Evolutionary conservation across 2,113 vertebrate species (phyloP).

Genomic region (Tetrao urogallus): DNA sequence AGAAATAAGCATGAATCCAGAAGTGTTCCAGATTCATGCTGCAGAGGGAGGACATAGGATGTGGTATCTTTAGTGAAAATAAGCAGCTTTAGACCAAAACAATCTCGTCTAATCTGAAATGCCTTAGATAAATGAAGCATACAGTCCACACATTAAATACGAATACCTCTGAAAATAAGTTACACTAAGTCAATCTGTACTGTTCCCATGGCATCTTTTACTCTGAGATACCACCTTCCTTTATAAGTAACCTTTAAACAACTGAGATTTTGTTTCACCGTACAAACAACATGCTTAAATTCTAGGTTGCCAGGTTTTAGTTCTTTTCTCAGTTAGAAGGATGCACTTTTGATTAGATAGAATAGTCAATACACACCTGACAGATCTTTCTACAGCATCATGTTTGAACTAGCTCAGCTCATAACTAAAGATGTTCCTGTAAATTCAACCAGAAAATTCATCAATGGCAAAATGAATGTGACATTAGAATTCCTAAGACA

Average conservation of each 20-base stretch:
- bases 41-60: not conserved
- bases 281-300: not conserved
- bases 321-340: not conserved
- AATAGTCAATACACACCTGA: not conserved
- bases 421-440: not conserved
- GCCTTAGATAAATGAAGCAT: not conserved
- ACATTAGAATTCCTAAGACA: not conserved
- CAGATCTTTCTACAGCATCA: not conserved
- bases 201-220: not conserved
- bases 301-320: not conserved
- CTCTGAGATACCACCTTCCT: not conserved
- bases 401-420: not conserved
- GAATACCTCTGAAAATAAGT: not conserved
- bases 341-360: not conserved
- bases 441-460: slow-evolving; percentile 14
- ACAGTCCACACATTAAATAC: not conserved
- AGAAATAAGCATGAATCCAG: not conserved
- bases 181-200: not conserved
- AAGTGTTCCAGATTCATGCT: not conserved
- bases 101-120: not conserved
- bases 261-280: not conserved
- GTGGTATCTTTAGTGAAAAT: not conserved
- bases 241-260: not conserved
- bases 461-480: not conserved
- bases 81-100: not conserved